Evolutionary conservation across 2,888 invertebrate species (phyloP).

Genomic region (Amphiduros pacificus): DNA sequence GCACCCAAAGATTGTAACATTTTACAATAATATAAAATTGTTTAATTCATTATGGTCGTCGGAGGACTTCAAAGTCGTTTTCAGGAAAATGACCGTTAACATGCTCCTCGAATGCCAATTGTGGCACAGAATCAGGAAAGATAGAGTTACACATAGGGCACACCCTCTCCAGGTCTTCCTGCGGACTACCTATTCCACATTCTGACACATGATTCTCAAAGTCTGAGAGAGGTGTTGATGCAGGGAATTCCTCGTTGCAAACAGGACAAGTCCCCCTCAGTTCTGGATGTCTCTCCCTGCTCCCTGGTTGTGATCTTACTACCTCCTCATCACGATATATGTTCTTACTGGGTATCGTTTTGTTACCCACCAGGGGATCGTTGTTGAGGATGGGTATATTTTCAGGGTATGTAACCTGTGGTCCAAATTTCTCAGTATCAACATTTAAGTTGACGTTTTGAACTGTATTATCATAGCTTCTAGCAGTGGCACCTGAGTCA

Average conservation of each 20-base stretch:
- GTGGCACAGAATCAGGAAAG: slow-evolving; percentile 35
- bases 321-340: slow-evolving; percentile 2
- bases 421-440: background rate
- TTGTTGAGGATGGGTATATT: slow-evolving; percentile 4
- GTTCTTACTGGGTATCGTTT: slow-evolving; percentile 6
- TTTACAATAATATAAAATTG: no score
- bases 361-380: slow-evolving; percentile 2
- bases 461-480: slow-evolving; percentile 10
- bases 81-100: slow-evolving; percentile 48
- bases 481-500: background rate
- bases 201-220: slow-evolving; percentile 48
- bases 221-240: slow-evolving; percentile 39
- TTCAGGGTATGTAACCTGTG: background rate
- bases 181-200: slow-evolving; percentile 41
- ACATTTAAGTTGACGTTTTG: slow-evolving; percentile 6
- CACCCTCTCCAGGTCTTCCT: slow-evolving; percentile 23
- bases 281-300: background rate
- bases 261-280: slow-evolving; percentile 35
- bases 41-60: no score
- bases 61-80: no score
- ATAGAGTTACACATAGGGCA: slow-evolving; percentile 45
- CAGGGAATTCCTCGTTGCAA: slow-evolving; percentile 38
- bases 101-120: slow-evolving; percentile 44
- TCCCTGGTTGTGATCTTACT: background rate
- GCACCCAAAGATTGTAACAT: no score